A percentile compares a stretch with the other conserved stretches of the same genome.
phyloP scores from a whole-genome alignment of 2,888 invertebrate species.

The Eristalinus aeneus region DNA sequence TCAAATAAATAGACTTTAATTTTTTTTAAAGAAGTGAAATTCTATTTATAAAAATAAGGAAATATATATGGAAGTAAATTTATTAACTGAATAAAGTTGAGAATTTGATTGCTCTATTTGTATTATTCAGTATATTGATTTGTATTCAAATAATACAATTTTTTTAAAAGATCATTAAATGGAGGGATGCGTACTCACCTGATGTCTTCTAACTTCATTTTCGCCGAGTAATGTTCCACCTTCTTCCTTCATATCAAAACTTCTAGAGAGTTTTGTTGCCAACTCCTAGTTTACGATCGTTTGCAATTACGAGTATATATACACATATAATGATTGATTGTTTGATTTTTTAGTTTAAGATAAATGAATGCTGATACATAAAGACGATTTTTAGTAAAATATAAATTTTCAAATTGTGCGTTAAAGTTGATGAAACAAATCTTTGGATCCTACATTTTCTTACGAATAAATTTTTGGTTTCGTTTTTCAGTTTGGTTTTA shows the following conservation, averaged over 20 bases:
- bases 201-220: conserved; percentile 86
- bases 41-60: background rate
- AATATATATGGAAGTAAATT: background rate
- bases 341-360: conserved; percentile 72
- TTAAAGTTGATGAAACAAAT: background rate
- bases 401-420: conserved; percentile 16
- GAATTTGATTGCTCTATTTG: background rate
- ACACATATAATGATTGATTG: conserved; percentile 68
- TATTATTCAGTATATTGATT: background rate
- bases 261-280: conserved; percentile 92
- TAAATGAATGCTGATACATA: conserved; percentile 72
- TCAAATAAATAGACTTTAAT: background rate
- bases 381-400: conserved; percentile 55
- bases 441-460: background rate
- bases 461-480: background rate
- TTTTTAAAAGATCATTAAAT: conserved; percentile 33
- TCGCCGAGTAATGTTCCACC: conserved; percentile 87
- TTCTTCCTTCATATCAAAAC: conserved; percentile 94
- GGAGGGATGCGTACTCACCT: conserved; percentile 77
- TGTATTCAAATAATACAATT: background rate
- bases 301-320: conserved; percentile 74
- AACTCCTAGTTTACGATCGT: conserved; percentile 84
- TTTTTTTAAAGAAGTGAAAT: background rate
- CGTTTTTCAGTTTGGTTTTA: background rate
- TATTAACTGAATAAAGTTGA: background rate